Evolutionary conservation across 2,113 vertebrate species (phyloP).

Genomic region (Enhydra lutris): DNA sequence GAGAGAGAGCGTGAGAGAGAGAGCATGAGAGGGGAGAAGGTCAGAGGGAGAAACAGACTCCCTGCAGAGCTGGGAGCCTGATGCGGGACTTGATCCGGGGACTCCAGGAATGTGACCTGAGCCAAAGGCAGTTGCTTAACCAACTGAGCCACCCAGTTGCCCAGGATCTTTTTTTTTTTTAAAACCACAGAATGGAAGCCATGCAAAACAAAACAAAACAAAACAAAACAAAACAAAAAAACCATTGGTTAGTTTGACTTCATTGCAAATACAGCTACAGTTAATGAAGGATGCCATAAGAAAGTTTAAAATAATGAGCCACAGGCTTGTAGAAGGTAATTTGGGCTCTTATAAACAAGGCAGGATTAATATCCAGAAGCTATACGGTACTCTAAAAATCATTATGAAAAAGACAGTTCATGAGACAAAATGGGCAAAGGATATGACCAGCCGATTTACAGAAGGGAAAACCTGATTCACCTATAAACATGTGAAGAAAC

Average conservation of each 20-base stretch:
- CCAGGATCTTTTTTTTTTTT: background rate
- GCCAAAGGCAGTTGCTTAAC: no score
- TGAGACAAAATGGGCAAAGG: background rate
- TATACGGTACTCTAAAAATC: background rate
- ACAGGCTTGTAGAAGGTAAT: background rate
- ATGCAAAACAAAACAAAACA: background rate
- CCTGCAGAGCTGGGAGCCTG: no score
- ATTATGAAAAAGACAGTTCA: background rate
- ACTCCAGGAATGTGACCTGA: no score
- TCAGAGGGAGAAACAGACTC: no score
- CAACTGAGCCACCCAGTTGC: no score
- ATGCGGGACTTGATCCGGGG: no score
- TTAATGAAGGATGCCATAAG: background rate
- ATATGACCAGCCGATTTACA: background rate
- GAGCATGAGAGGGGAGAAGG: no score
- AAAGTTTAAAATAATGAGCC: background rate
- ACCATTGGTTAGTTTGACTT: background rate
- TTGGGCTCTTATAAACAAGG: constrained; percentile 25
- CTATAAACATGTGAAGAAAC: background rate
- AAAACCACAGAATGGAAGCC: background rate
- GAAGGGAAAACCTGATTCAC: background rate
- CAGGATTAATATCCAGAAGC: constrained; percentile 14
- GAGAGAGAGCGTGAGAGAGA: no score
- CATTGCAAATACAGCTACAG: background rate
- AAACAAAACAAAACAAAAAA: background rate